Percentiles rank a stretch among this genome's conserved stretches.
Conservation (phyloP, 2,888 invertebrate species). For the Alsophila aescularia region DNA sequence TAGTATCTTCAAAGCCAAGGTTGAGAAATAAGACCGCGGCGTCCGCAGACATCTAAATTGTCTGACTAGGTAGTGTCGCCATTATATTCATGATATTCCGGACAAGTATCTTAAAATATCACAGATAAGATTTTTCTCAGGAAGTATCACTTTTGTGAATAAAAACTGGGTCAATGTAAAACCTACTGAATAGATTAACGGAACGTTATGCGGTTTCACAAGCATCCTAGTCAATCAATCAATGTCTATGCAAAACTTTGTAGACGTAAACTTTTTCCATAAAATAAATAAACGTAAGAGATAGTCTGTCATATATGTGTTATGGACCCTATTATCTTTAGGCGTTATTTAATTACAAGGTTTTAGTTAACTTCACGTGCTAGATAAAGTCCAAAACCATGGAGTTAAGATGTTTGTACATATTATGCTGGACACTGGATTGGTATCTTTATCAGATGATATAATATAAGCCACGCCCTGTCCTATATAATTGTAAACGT, state of each 20-base stretch:
- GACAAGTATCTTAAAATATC: too few species aligned
- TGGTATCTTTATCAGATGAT: too few species aligned
- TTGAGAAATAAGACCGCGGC: conserved; percentile 32
- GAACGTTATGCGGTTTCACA: not conserved
- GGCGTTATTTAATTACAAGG: too few species aligned
- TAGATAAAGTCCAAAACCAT: too few species aligned
- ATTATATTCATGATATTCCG: not conserved
- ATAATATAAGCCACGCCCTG: not conserved
- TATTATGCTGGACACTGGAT: too few species aligned
- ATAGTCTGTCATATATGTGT: too few species aligned
- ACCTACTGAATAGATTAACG: not conserved
- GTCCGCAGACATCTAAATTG: conserved; percentile 35
- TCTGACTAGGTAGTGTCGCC: conserved; percentile 9
- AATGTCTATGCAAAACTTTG: not conserved
- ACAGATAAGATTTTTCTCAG: too few species aligned
- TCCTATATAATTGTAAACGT: not conserved
- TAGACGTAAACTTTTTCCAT: not conserved
- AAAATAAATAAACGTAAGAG: not conserved
- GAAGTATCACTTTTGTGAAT: too few species aligned
- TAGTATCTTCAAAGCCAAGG: conserved; percentile 53
- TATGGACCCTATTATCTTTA: too few species aligned
- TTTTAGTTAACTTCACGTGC: too few species aligned
- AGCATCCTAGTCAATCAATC: not conserved
- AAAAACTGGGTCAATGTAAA: not conserved
- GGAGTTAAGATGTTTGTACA: too few species aligned